Conservation (phyloP, 1,140 invertebrate genomes). For the Dysdera silvatica region DNA sequence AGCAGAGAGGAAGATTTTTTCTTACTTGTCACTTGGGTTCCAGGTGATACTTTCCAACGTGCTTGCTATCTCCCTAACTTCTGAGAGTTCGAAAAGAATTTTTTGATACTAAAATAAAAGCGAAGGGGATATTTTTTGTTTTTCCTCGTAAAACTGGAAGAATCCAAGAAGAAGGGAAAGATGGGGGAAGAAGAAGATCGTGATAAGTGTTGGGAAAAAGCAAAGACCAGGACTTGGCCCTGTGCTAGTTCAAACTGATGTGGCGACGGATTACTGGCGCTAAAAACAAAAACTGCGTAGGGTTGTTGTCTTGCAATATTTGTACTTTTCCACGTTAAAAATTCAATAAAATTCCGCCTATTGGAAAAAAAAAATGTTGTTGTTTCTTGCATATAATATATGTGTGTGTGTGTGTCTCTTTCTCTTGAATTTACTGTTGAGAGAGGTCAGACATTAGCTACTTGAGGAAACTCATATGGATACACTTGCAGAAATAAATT, state of each 20-base stretch:
- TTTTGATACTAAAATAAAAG: too few species aligned
- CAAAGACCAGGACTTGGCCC: constrained; percentile 9
- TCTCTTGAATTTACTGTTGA: neutral
- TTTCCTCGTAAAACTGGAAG: too few species aligned
- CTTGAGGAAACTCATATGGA: neutral
- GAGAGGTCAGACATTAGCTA: neutral
- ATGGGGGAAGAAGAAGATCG: too few species aligned
- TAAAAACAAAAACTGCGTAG: constrained; percentile 27
- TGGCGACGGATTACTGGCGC: constrained; percentile 1
- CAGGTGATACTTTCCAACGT: too few species aligned
- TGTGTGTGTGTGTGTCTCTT: neutral
- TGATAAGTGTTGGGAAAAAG: too few species aligned
- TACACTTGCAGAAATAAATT: neutral
- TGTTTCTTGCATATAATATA: neutral
- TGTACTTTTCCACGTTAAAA: constrained; percentile 31
- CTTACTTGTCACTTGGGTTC: too few species aligned
- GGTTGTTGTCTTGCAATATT: constrained; percentile 31
- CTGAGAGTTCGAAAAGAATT: too few species aligned
- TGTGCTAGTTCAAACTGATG: constrained; percentile 15
- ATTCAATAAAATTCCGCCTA: constrained; percentile 31
- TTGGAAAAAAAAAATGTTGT: constrained; percentile 8
- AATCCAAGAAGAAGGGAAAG: too few species aligned
- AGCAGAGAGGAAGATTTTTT: too few species aligned
- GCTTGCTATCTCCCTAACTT: too few species aligned
- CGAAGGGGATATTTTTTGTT: too few species aligned